Percentiles rank a stretch among this genome's conserved stretches.
Conservation (phyloP, 1,140 invertebrate species). For the Drosophila prosaltans region DNA sequence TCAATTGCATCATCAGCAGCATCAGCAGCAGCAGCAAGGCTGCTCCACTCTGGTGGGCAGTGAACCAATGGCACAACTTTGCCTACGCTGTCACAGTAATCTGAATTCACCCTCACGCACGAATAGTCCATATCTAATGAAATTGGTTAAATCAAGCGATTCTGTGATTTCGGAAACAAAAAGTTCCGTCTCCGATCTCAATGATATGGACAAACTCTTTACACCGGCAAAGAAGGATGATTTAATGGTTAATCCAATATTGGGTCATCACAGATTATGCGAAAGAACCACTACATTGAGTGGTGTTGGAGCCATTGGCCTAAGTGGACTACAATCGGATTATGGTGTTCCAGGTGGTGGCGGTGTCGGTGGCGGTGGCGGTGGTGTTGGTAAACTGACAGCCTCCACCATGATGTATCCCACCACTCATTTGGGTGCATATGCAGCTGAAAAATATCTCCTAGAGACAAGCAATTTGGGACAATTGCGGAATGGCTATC, state of each 20-base stretch:
- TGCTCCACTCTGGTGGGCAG: slow-evolving; percentile 27
- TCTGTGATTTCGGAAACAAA: slow-evolving; percentile 82
- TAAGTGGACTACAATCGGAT: too few species aligned
- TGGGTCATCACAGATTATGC: slow-evolving; percentile 86
- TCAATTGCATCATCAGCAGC: slow-evolving; percentile 24
- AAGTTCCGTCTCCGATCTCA: slow-evolving; percentile 80
- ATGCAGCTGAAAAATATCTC: slow-evolving; percentile 72
- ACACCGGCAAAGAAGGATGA: slow-evolving; percentile 81
- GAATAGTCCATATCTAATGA: slow-evolving; percentile 82
- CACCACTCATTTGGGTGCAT: slow-evolving; percentile 67
- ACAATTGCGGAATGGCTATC: slow-evolving; percentile 59
- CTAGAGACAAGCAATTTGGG: slow-evolving; percentile 70
- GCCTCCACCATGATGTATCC: slow-evolving; percentile 73
- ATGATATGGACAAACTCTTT: slow-evolving; percentile 80
- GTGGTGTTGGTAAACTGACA: slow-evolving; percentile 49
- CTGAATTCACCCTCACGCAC: slow-evolving; percentile 81
- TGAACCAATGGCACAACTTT: slow-evolving; percentile 85
- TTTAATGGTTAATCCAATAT: slow-evolving; percentile 84
- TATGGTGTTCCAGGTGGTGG: background rate
- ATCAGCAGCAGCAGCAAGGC: background rate
- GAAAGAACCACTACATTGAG: slow-evolving; percentile 72
- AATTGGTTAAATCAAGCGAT: slow-evolving; percentile 81
- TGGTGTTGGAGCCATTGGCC: background rate
- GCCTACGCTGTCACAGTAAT: slow-evolving; percentile 84
- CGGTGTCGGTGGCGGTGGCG: slow-evolving; percentile 18